A percentile compares a stretch with the other conserved stretches of the same genome.
Evolutionary conservation across 2,797 vertebrate genomes (phyloP).

Genomic region (Tokudaia muenninki): DNA sequence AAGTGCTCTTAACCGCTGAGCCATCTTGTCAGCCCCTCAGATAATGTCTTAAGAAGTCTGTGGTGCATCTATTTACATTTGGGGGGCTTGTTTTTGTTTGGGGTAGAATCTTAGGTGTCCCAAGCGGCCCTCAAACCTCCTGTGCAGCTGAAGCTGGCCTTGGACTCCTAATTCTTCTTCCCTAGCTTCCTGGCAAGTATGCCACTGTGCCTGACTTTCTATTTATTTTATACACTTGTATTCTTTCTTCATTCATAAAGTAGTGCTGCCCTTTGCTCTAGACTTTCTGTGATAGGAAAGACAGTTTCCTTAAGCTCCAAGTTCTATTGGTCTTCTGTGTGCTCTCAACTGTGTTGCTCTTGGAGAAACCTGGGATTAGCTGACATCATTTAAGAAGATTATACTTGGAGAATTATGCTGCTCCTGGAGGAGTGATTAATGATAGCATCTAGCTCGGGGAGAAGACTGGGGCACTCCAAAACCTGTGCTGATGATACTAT

Average conservation of each 20-base stretch:
- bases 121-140: not conserved
- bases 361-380: not conserved
- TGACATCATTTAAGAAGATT: not conserved
- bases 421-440: not conserved
- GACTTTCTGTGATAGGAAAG: constrained; percentile 5
- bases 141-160: not conserved
- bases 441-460: not conserved
- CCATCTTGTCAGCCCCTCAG: not conserved
- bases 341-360: constrained; percentile 10
- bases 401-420: not conserved
- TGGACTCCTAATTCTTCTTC: not conserved
- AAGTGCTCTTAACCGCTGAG: not conserved
- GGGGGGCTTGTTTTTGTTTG: not conserved
- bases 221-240: not conserved
- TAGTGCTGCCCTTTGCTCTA: constrained; percentile 13
- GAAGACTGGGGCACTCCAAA: not conserved
- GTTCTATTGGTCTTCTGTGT: not conserved
- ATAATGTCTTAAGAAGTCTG: not conserved
- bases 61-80: constrained; percentile 17
- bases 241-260: constrained; percentile 20
- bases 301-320: not conserved
- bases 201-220: not conserved
- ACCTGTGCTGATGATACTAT: not conserved
- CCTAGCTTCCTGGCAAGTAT: not conserved
- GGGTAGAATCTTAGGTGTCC: not conserved